phyloP scores from a whole-genome alignment of 2,113 vertebrate genomes.

The Daubentonia madagascariensis region DNA sequence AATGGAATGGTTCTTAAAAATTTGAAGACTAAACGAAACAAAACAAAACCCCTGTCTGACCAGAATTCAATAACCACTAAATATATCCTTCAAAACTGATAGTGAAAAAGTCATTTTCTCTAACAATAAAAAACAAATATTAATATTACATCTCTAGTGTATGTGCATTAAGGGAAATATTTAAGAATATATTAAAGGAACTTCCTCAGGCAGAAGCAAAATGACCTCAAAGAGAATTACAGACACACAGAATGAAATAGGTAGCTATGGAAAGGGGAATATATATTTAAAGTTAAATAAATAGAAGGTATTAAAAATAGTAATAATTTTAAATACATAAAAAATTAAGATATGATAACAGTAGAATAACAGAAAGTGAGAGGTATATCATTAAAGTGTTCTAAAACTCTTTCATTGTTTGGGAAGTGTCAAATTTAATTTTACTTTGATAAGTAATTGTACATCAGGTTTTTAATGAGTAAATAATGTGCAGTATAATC shows the following conservation, averaged over 20 bases:
- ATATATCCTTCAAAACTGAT: background rate
- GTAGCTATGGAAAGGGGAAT: background rate
- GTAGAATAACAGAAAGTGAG: background rate
- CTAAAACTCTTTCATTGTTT: background rate
- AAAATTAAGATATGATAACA: background rate
- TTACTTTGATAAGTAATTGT: background rate
- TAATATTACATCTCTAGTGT: background rate
- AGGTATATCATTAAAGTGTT: background rate
- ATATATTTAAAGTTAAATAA: background rate
- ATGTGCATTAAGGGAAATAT: background rate
- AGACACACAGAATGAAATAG: background rate
- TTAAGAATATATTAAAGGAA: background rate
- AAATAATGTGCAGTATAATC: background rate
- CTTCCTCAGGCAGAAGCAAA: background rate
- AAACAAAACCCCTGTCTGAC: background rate
- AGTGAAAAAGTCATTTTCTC: background rate
- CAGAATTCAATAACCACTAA: background rate
- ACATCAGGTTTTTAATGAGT: background rate
- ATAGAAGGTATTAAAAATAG: background rate
- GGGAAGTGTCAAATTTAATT: background rate
- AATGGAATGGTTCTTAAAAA: background rate
- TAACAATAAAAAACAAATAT: background rate
- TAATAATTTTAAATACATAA: background rate
- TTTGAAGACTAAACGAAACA: background rate
- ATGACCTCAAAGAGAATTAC: background rate